Base-by-base conservation (phyloP, 2,113 vertebrate genomes). In the Halichoeres trimaculatus region DNA sequence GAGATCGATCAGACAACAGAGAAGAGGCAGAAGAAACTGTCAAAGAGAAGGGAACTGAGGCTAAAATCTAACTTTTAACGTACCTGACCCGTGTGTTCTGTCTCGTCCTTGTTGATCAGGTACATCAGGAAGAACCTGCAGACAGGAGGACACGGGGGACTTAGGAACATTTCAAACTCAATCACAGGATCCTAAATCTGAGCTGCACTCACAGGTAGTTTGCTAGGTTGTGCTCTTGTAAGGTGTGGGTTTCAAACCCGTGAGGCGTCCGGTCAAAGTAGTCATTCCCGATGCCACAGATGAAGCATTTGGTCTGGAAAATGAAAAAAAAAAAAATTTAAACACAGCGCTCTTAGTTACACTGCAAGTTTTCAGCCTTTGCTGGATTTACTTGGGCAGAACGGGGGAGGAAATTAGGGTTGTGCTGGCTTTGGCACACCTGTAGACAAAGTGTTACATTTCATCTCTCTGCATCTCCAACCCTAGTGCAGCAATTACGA, bases 71-170 rank as follows among this genome's bases (percentile, higher is more conserved):
- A 40, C 12, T 13, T 40, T 40, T 3, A 40, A 71, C 88, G 0
- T 85, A 95, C 98, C 95, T 99, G 98, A 81, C 98, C 98, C 4
- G 98, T 99, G 91, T 99, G 97, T 68, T 99, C 98, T 13, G 98
- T 99, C 93, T 99, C 98, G 76, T 99, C 98, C 90, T 99, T 99
- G 91, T 99, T 99, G 84, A 99, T 98, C 70, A 99, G 94, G 91
- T 99, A 98, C 98, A 99, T 99, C 82, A 99, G 88, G 90, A 99
- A 99, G 94, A 99, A 99, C 90, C 98, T 99, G 94, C 52, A 43
- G 16, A 55, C 22, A 58, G 40, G 12, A 41, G 16, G 1, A 45
- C 10, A 52, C 3, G 3, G 24, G 9, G 2, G 3, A 34, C 59
- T 35, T 30, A 20, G 22, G 53, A 20, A 2, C 2, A 2, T 24